Conservation (phyloP, 2,113 vertebrate species). For the Hucho hucho region DNA sequence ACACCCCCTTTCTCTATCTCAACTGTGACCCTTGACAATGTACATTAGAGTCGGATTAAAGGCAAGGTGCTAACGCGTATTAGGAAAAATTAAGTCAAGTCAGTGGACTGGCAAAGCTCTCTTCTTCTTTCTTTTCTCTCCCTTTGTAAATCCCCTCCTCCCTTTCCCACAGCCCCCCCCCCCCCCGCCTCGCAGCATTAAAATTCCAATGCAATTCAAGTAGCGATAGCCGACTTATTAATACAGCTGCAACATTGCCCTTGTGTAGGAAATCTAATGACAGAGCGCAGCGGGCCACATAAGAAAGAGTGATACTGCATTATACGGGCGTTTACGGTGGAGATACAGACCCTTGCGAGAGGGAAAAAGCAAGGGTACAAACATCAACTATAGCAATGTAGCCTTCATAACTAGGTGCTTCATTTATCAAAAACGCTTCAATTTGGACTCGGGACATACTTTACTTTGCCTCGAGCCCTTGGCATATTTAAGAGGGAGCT, state of each 20-base stretch:
- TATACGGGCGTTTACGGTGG: conserved; percentile 40
- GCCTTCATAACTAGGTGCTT: conserved; percentile 67
- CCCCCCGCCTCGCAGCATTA: conserved; percentile 51
- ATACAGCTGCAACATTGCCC: conserved; percentile 61
- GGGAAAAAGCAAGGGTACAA: conserved; percentile 53
- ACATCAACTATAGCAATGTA: conserved; percentile 64
- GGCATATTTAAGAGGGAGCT: conserved; percentile 65
- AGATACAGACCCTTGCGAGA: conserved; percentile 21
- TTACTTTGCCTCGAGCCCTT: conserved; percentile 53
- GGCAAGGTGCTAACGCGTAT: conserved; percentile 76
- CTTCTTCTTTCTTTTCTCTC: neutral
- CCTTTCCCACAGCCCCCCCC: neutral
- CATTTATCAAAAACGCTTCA: conserved; percentile 68
- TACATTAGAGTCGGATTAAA: conserved; percentile 80
- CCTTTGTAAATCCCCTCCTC: neutral
- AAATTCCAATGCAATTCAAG: conserved; percentile 65
- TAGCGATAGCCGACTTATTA: conserved; percentile 67
- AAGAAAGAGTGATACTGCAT: conserved; percentile 47
- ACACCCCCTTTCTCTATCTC: conserved; percentile 79
- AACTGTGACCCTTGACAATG: conserved; percentile 79
- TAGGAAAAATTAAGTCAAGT: conserved; percentile 77
- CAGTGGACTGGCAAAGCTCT: conserved; percentile 68
- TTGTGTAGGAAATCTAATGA: conserved; percentile 68
- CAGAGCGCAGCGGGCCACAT: conserved; percentile 56
- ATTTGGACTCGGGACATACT: conserved; percentile 59